Conservation (phyloP, 2,888 invertebrate genomes). For the Seladonia tumulorum region DNA sequence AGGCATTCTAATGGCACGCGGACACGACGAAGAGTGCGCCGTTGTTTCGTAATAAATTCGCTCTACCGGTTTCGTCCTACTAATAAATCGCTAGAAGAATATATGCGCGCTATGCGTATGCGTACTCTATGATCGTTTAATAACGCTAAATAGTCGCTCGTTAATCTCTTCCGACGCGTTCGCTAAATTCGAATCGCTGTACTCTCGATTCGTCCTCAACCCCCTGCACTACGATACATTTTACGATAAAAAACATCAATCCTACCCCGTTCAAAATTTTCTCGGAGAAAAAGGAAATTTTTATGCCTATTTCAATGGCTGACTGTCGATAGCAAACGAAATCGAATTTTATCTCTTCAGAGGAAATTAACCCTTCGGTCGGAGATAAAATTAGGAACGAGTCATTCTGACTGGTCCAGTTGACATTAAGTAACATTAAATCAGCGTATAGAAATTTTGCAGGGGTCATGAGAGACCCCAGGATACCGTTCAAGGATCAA, state of each 20-base stretch:
- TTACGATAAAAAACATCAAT: background rate
- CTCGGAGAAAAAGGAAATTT: background rate
- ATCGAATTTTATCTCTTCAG: background rate
- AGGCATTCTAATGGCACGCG: slow-evolving; percentile 27
- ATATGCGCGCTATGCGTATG: slow-evolving; percentile 71
- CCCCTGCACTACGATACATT: background rate
- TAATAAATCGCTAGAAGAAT: slow-evolving; percentile 78
- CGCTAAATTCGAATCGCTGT: background rate
- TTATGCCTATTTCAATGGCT: background rate
- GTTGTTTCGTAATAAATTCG: slow-evolving; percentile 36
- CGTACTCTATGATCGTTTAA: slow-evolving; percentile 48
- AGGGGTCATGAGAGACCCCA: too few species aligned
- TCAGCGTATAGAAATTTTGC: background rate
- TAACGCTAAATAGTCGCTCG: slow-evolving; percentile 38
- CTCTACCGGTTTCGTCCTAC: slow-evolving; percentile 54
- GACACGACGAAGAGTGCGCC: slow-evolving; percentile 2
- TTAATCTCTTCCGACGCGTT: slow-evolving; percentile 24
- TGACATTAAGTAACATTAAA: background rate
- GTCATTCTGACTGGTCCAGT: too few species aligned
- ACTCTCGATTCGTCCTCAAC: background rate
- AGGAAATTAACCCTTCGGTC: too few species aligned
- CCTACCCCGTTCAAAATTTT: too few species aligned
- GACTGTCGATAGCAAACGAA: too few species aligned
- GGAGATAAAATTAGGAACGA: background rate
- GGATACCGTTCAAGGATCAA: background rate